These are phyloP conservation scores for Zaprionus kolodkinae DNA, from an alignment of 1,140 invertebrate genomes.

Conservation along the genomic window DNA sequence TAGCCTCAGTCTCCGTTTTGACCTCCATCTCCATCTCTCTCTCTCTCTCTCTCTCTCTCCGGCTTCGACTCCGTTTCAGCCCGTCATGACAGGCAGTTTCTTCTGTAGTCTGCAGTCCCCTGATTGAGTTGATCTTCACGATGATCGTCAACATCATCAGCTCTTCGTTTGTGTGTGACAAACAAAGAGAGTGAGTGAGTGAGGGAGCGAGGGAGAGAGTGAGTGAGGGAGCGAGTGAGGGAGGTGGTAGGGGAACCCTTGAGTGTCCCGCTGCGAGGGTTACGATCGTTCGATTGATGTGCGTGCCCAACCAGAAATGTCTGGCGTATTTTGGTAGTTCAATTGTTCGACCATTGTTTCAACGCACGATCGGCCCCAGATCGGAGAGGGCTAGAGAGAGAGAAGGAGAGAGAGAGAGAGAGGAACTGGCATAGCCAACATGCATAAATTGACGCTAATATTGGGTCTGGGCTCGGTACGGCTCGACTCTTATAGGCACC, in stretches of 20 bases:
- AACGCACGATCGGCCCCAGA: constrained; percentile 48
- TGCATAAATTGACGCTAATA: constrained; percentile 79
- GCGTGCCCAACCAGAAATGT: constrained; percentile 68
- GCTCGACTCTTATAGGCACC: constrained; percentile 2
- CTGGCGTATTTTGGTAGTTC: constrained; percentile 80
- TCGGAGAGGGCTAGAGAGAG: background rate
- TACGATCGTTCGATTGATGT: constrained; percentile 42
- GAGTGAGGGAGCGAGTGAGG: background rate
- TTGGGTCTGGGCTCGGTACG: constrained; percentile 35
- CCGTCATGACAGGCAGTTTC: constrained; percentile 48
- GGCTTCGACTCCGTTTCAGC: background rate
- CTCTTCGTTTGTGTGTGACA: constrained; percentile 80
- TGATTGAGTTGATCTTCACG: constrained; percentile 71
- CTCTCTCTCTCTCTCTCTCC: no score
- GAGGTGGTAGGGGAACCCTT: constrained; percentile 2
- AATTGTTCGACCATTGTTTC: constrained; percentile 72
- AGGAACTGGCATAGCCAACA: constrained; percentile 52
- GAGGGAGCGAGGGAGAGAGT: constrained; percentile 23
- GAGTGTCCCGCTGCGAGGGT: constrained; percentile 36
- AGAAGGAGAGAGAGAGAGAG: background rate
- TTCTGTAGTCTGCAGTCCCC: constrained; percentile 45
- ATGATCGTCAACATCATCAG: constrained; percentile 56
- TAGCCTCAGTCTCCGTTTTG: constrained; percentile 23
- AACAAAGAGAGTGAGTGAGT: constrained; percentile 56
- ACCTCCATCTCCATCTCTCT: no score